phyloP scores from a whole-genome alignment of 2,888 invertebrate species.

The Dysmachus trigonus region DNA sequence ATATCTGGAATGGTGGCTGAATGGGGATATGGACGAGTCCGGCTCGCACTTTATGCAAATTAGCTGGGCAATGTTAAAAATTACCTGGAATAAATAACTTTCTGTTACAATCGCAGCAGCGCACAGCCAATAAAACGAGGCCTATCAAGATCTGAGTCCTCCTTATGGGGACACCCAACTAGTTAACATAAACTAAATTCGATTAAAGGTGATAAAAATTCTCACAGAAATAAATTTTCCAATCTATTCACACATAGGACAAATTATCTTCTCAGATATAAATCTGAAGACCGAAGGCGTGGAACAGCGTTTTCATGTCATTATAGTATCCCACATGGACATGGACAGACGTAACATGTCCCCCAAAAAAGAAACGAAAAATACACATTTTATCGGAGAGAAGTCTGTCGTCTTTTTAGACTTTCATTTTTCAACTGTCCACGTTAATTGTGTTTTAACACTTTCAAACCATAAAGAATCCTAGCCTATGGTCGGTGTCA shows the following conservation, averaged over 20 bases:
- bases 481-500: slow-evolving; percentile 20
- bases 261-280: slow-evolving; percentile 47
- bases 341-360: not conserved
- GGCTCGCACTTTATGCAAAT: not conserved
- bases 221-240: slow-evolving; percentile 35
- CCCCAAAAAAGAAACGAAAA: not conserved
- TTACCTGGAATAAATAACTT: not conserved
- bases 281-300: slow-evolving; percentile 49
- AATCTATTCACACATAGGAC: slow-evolving; percentile 44
- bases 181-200: slow-evolving; percentile 28
- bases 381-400: slow-evolving; percentile 16
- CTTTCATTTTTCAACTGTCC: slow-evolving; percentile 40
- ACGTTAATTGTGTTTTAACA: slow-evolving; percentile 34
- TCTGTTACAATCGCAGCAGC: not conserved
- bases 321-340: slow-evolving; percentile 48
- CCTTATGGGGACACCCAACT: slow-evolving; percentile 28
- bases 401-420: slow-evolving; percentile 22
- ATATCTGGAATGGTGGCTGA: not conserved
- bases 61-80: not conserved
- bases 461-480: slow-evolving; percentile 28
- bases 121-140: not conserved
- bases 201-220: slow-evolving; percentile 34
- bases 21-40: too few relatives aligned
- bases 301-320: slow-evolving; percentile 48
- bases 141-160: not conserved